Evolutionary conservation across 1,140 invertebrate genomes (phyloP).

Genomic region (Tribolium madens): DNA sequence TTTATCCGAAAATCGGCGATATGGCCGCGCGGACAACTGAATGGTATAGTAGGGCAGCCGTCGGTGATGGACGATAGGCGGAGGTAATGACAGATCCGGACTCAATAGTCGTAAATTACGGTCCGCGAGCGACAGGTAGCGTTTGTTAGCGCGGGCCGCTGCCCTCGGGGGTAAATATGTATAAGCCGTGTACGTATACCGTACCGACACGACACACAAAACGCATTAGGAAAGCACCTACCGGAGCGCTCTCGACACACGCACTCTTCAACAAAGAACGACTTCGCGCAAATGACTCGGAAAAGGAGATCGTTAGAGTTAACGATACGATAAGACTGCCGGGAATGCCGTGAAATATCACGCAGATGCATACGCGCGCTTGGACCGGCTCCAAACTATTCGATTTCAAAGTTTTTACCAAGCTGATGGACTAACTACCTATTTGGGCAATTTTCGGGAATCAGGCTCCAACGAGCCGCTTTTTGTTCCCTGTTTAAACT

Average conservation of each 20-base stretch:
- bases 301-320: slow-evolving; percentile 59
- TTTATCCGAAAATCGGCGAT: slow-evolving; percentile 11
- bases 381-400: not conserved
- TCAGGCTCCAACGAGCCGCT: too few species aligned
- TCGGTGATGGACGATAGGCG: slow-evolving; percentile 55
- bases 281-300: slow-evolving; percentile 55
- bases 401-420: not conserved
- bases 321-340: slow-evolving; percentile 57
- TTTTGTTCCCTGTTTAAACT: too few species aligned
- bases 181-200: slow-evolving; percentile 24
- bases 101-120: slow-evolving; percentile 58
- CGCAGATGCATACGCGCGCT: slow-evolving; percentile 38
- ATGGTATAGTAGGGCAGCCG: slow-evolving; percentile 49
- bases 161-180: slow-evolving; percentile 38
- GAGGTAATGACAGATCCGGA: slow-evolving; percentile 59
- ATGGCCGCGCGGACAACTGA: slow-evolving; percentile 51
- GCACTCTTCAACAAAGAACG: slow-evolving; percentile 47
- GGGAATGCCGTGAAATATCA: slow-evolving; percentile 29
- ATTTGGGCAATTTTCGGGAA: too few species aligned
- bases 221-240: slow-evolving; percentile 52
- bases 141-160: slow-evolving; percentile 45
- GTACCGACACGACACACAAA: slow-evolving; percentile 53
- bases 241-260: slow-evolving; percentile 26
- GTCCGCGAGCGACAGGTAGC: slow-evolving; percentile 58
- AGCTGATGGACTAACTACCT: too few species aligned